phyloP scores from a whole-genome alignment of 2,888 invertebrate species.

The Synanthedon formicaeformis region DNA sequence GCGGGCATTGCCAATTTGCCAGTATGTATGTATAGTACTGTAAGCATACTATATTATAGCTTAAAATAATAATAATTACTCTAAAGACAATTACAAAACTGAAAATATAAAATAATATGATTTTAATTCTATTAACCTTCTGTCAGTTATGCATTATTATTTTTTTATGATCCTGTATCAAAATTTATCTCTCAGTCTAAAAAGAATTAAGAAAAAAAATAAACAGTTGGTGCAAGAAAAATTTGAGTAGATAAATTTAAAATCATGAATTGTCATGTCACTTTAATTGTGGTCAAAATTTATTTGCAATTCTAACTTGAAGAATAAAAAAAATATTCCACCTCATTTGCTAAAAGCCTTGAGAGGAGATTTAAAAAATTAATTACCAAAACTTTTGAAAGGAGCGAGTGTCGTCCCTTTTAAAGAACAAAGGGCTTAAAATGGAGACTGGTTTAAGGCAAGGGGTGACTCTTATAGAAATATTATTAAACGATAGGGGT shows the following conservation, averaged over 20 bases:
- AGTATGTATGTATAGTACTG: no score
- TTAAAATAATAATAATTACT: no score
- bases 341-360: constrained; percentile 23
- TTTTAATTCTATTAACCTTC: no score
- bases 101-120: no score
- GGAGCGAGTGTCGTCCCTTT: constrained; percentile 24
- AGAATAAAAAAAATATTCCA: constrained; percentile 17
- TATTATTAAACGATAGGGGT: constrained; percentile 50
- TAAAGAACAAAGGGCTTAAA: constrained; percentile 44
- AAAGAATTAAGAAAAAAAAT: no score
- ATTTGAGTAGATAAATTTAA: background rate
- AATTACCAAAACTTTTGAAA: constrained; percentile 43
- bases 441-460: constrained; percentile 15
- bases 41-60: no score
- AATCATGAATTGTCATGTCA: background rate
- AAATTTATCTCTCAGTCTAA: no score
- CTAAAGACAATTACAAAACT: no score
- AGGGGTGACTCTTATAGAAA: constrained; percentile 49
- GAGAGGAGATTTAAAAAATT: constrained; percentile 38
- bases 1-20: no score
- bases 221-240: background rate
- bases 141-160: no score
- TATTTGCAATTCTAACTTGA: background rate
- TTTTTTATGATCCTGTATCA: no score
- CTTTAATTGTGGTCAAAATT: background rate